phyloP scores from a whole-genome alignment of 2,888 invertebrate species.

The Apeira syringaria region DNA sequence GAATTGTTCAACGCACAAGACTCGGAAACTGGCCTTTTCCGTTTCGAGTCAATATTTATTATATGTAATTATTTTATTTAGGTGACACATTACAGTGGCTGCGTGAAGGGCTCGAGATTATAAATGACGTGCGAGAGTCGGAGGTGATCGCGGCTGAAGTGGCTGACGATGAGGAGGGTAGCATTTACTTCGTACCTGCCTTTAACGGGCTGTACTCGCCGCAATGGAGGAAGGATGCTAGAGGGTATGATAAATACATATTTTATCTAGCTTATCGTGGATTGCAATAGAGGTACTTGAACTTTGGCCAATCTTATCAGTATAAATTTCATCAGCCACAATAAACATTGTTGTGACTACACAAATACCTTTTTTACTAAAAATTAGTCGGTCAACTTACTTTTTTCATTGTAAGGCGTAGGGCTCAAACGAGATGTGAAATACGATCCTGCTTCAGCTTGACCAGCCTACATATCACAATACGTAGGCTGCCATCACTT shows the following conservation, averaged over 20 bases:
- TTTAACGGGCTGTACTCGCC: constrained; percentile 98
- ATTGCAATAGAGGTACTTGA: too few relatives aligned
- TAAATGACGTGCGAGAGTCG: constrained; percentile 86
- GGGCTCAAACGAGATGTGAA: too few relatives aligned
- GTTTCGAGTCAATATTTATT: constrained; percentile 8
- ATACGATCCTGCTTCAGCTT: too few relatives aligned
- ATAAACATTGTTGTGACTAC: too few relatives aligned
- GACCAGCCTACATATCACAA: too few relatives aligned
- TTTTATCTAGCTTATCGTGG: neutral
- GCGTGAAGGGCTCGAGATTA: constrained; percentile 91
- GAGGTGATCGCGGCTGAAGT: constrained; percentile 76
- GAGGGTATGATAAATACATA: constrained; percentile 83
- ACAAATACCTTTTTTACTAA: too few relatives aligned
- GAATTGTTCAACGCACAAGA: neutral
- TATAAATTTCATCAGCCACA: too few relatives aligned
- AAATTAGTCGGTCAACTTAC: too few relatives aligned
- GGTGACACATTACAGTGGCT: constrained; percentile 95
- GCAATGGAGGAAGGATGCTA: constrained; percentile 96
- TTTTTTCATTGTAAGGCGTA: too few relatives aligned
- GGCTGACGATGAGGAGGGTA: constrained; percentile 83
- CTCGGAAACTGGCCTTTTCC: neutral
- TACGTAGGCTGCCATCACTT: too few relatives aligned
- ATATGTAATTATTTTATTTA: constrained; percentile 40
- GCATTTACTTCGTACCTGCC: constrained; percentile 98
- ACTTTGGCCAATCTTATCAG: neutral